Conservation (phyloP, 2,113 vertebrate species). For the Actenoides hombroni region DNA sequence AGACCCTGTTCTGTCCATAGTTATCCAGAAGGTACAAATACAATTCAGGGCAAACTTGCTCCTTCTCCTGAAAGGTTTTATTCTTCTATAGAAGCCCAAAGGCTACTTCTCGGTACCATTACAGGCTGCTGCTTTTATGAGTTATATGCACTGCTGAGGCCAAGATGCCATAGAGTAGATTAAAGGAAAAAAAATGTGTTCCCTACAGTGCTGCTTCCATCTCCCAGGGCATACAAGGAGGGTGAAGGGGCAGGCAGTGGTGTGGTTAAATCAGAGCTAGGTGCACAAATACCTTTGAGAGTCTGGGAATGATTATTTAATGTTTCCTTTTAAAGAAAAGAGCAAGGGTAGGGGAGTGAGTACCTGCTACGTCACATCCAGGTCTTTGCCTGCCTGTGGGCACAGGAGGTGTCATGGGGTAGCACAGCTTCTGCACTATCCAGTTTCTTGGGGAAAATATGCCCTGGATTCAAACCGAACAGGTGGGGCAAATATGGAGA, state of each 20-base stretch:
- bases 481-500: background rate
- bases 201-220: background rate
- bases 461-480: background rate
- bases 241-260: background rate
- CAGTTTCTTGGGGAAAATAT: background rate
- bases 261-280: background rate
- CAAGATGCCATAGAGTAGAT: background rate
- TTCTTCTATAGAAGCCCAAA: background rate
- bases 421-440: background rate
- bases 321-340: background rate
- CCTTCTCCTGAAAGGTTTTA: background rate
- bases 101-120: background rate
- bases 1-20: background rate
- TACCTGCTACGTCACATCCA: too few relatives aligned
- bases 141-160: background rate
- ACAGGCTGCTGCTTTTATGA: background rate
- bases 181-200: background rate
- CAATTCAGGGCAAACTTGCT: background rate
- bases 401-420: background rate
- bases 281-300: background rate
- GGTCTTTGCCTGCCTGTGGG: background rate
- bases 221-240: accelerated
- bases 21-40: background rate
- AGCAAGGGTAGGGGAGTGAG: background rate
- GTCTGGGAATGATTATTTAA: background rate